These are phyloP conservation scores for Aurelia aurita complex sp. Pacific DNA, from an alignment of 30 jellyfish, hydroid and myxozoan genomes.

Conservation along the genomic window DNA sequence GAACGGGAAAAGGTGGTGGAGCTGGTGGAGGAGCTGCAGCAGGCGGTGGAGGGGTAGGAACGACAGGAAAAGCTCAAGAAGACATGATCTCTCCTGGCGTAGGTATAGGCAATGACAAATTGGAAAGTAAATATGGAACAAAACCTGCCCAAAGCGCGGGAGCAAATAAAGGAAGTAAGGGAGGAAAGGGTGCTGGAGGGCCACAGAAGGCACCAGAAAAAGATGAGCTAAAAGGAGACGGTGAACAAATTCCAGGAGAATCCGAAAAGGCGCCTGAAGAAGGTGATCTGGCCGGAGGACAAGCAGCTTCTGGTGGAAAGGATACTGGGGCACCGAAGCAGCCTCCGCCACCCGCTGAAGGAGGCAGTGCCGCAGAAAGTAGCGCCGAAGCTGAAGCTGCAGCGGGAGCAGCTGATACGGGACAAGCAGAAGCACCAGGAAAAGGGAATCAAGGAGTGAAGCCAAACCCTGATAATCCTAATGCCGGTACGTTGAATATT, in stretches of 20 bases:
- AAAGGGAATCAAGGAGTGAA: conserved; percentile 62
- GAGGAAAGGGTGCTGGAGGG: not conserved
- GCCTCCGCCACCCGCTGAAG: conserved; percentile 22
- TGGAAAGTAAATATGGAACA: conserved; percentile 25
- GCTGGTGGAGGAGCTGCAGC: conserved; percentile 2
- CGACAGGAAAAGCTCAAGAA: conserved; percentile 3
- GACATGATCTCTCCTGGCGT: conserved; percentile 43
- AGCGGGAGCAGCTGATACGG: not conserved
- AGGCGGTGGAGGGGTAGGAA: conserved; percentile 11
- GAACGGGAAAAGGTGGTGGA: not conserved
- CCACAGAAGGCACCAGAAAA: conserved; percentile 19
- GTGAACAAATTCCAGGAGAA: not conserved
- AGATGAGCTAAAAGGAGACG: conserved; percentile 1
- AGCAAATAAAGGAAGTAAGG: not conserved
- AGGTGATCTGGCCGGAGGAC: conserved; percentile 23
- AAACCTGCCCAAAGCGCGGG: not conserved
- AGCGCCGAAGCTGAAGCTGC: conserved; percentile 3
- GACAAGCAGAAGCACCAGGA: conserved; percentile 30
- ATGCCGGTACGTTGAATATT: conserved; percentile 21
- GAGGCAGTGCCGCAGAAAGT: not conserved
- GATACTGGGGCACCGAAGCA: conserved; percentile 32
- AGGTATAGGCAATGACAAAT: conserved; percentile 44
- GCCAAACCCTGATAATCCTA: conserved; percentile 35
- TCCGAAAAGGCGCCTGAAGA: conserved; percentile 32
- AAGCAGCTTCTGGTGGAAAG: not conserved